Percentiles rank a stretch among this genome's conserved stretches.
Evolutionary conservation across 2,888 invertebrate species (phyloP).

Genomic region (Drosophila anceps): DNA sequence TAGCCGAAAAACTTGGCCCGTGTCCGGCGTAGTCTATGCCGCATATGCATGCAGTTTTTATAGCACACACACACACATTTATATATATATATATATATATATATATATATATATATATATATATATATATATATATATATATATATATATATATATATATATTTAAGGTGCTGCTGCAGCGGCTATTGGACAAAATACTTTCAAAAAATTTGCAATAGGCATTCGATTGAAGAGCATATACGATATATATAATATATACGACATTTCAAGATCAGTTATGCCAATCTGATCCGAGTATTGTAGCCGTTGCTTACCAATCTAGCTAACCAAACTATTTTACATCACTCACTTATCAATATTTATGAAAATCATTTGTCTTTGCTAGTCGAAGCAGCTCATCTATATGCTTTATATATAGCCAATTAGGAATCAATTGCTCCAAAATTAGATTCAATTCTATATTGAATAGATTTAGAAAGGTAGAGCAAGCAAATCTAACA

Average conservation of each 20-base stretch:
- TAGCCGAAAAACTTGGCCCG: conserved; percentile 67
- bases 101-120: neutral
- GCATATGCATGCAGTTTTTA: conserved; percentile 6
- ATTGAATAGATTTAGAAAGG: neutral
- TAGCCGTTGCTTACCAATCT: no score
- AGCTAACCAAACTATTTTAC: no score
- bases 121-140: neutral
- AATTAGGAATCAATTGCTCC: neutral
- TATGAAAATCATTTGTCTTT: neutral
- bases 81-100: neutral
- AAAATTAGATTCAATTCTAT: neutral
- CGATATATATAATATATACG: neutral
- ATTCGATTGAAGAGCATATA: neutral
- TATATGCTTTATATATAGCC: neutral
- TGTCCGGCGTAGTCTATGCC: conserved; percentile 44
- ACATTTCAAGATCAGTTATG: no score
- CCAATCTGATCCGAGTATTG: neutral
- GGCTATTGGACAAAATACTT: neutral
- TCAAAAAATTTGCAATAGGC: neutral
- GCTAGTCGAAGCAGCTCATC: neutral
- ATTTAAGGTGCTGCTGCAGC: neutral
- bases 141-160: neutral
- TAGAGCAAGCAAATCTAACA: neutral
- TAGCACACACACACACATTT: neutral
- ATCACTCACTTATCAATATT: neutral